Evolutionary conservation across 2,113 vertebrate genomes (phyloP), one percentile per base, ranked within the genome.

Genomic region (Hyperopisus bebe): DNA sequence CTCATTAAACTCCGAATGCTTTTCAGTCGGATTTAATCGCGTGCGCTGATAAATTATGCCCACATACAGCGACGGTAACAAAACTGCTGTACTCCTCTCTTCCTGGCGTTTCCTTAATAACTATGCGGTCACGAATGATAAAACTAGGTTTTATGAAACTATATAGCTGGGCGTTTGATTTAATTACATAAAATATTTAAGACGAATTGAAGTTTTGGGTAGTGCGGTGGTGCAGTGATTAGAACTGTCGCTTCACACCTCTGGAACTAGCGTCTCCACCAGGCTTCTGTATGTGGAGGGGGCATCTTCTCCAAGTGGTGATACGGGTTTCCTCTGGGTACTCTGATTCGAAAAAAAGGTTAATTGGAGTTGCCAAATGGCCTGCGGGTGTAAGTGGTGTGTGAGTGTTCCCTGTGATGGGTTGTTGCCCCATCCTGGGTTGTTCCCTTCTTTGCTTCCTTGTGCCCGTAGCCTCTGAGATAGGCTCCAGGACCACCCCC

Each of bases 1-100:
- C 87, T 88, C 31, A 39, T 88, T 62, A 88, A n/a, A 58, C 31
- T 13, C 83, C 46, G 47, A 86, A 48, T 80, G 83, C 83, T 50
- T 50, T n/a, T 48, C 83, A 50, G 21, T 48, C 10, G 46, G 82
- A 48, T 85, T 85, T 48, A 46, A 77, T 77, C 31, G 70, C 70
- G 31, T 35, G 70, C 70, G 74, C 74, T 15, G 74, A 80, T 80
- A 80, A 19, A 77, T 42, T 6, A 6, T 0, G 5, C 35, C 1
- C 62, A 11, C 27, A 31, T 1, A 31, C 74, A 80, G 35, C 35
- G 5, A 15, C 17, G 31, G 31, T 21, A 39, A 80, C 74, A 39
- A 77, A 19, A 42, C 74, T 42, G 74, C 35, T 3, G 17, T 42
- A 19, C 35, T 42, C 5, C 74, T 7, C 3, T 80, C 11, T 19